Base-by-base conservation (phyloP, 2,888 invertebrate species). In the Anagyrus pseudococci region DNA sequence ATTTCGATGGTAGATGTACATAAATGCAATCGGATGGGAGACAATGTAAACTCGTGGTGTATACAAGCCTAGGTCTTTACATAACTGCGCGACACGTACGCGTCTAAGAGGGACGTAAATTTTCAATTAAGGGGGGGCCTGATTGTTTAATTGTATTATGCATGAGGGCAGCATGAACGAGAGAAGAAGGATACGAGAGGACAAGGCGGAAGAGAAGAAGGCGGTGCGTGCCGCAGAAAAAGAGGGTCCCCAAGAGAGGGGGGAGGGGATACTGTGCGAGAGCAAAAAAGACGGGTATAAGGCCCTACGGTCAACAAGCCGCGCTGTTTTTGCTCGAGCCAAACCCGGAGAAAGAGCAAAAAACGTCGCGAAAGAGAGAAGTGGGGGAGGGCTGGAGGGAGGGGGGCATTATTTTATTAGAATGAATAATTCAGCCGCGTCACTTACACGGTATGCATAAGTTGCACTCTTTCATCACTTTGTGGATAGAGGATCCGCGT, bases 361-460 rank as follows among this genome's bases (percentile, higher is more conserved):
- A n/a, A n/a, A n/a, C 43, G 56, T 64, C 64, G 56, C 58, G 59
- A 52, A 60, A 53, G 52, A 59, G 55, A 44, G 44, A 46, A 41
- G 50, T 58, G 48, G 22, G 2, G n/a, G 48, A 48, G 44, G 41
- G 46, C 29, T 33, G 26, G n/a, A 50, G 48, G 15, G 22, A n/a
- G 26, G 37, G 41, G 50, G 47, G 77, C 76, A 78, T 79, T 79
- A 79, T 78, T 79, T 78, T 77, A 79, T 78, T 79, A 78, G 75
- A 73, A 75, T 78, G 78, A 77, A 78, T 79, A 73, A 79, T 79
- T 78, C 78, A 79, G 76, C 71, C 69, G 74, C 72, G 72, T 77
- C 77, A 77, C 78, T 79, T 79, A 79, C 78, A 78, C 75, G 75
- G 75, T 76, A 77, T 78, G 76, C 77, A 76, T 77, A 77, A 77